These are phyloP conservation scores for Tipula vernalis DNA, from an alignment of 2,888 invertebrate genomes.

Conservation along the genomic window DNA sequence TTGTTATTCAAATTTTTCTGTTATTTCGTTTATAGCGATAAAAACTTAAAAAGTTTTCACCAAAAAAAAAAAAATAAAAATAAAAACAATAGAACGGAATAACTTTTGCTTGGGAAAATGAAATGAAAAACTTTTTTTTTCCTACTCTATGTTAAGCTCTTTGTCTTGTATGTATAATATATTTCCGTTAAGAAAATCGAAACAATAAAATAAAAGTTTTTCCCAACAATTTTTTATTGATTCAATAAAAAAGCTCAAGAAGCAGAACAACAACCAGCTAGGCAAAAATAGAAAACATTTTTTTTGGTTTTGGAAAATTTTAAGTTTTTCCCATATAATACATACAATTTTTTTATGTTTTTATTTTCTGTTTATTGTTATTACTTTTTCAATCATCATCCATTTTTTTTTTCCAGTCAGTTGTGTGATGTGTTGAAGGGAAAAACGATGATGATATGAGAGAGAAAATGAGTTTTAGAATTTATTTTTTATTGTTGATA, in stretches of 20 bases:
- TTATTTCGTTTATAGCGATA: not conserved
- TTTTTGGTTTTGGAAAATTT: not conserved
- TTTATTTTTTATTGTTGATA: not conserved
- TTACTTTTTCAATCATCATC: not conserved
- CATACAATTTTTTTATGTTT: not conserved
- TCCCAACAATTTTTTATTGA: not conserved
- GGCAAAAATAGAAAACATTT: not conserved
- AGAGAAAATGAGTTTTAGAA: not conserved
- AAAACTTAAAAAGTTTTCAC: not conserved
- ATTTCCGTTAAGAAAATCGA: not conserved
- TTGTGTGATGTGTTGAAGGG: not conserved
- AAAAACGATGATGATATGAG: not conserved
- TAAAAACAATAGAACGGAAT: not conserved
- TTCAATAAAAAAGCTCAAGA: not conserved
- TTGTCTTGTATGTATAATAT: not conserved
- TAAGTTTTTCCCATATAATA: not conserved
- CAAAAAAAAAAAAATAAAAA: not conserved
- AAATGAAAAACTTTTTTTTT: not conserved
- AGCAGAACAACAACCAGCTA: not conserved
- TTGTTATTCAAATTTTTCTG: not conserved
- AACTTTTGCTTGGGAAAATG: not conserved
- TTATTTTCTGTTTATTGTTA: not conserved
- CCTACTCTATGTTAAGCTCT: not conserved
- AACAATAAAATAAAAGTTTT: constrained; percentile 1
- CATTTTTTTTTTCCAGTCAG: not conserved